These are phyloP conservation scores for Paralichthys olivaceus DNA, from an alignment of 2,113 vertebrate genomes.

Conservation along the genomic window DNA sequence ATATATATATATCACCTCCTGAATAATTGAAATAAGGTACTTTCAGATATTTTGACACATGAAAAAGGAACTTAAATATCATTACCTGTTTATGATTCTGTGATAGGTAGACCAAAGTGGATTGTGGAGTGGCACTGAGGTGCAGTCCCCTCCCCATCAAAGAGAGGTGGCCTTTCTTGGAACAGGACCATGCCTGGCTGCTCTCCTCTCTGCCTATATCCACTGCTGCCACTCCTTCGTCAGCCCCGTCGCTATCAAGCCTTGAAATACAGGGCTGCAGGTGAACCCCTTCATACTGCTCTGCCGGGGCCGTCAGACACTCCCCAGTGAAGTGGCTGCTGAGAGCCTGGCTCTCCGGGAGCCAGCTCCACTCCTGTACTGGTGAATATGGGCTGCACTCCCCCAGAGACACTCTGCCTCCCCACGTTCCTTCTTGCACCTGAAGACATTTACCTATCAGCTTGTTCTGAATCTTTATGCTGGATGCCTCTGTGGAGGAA, in stretches of 20 bases:
- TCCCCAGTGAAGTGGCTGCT: constrained; percentile 72
- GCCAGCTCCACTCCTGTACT: constrained; percentile 83
- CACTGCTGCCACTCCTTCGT: constrained; percentile 14
- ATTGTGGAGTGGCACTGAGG: constrained; percentile 78
- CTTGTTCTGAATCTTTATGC: constrained; percentile 85
- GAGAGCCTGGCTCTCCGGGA: constrained; percentile 62
- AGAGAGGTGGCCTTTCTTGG: constrained; percentile 87
- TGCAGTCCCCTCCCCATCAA: constrained; percentile 79
- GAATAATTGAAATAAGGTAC: neutral
- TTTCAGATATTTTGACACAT: neutral
- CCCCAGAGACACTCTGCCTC: constrained; percentile 69
- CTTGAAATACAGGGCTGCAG: constrained; percentile 76
- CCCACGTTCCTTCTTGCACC: constrained; percentile 29
- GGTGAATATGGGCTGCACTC: constrained; percentile 72
- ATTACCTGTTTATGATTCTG: constrained; percentile 74
- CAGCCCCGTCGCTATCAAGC: neutral
- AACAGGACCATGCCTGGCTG: constrained; percentile 86
- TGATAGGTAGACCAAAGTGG: constrained; percentile 83
- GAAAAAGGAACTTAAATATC: neutral
- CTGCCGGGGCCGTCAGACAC: constrained; percentile 80
- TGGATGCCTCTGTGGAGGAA: constrained; percentile 57
- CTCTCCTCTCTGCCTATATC: constrained; percentile 20
- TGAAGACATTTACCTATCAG: constrained; percentile 82
- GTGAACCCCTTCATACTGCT: constrained; percentile 73
- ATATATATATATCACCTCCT: no score